Base-by-base conservation (phyloP, 2,797 vertebrate genomes). In the Emydoidea blandingii region DNA sequence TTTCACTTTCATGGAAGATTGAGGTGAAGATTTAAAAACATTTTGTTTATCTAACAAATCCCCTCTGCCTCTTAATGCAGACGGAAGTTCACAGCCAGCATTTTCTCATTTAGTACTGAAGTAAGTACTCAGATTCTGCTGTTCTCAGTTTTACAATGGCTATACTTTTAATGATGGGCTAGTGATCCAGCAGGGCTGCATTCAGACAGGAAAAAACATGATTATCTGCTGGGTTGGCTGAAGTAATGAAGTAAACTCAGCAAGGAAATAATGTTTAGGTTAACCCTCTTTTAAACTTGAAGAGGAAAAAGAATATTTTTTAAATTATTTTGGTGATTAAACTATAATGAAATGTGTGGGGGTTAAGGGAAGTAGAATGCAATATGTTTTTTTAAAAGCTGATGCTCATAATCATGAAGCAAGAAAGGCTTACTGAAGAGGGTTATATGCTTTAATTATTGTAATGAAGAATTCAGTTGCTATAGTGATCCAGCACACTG, bases 1-100 rank as follows among this genome's bases (percentile, higher is more conserved):
- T 95, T 78, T 21, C 74, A 62, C 80, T 96, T 91, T 89, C 25
- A 49, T 29, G 2, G 37, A 94, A 92, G 68, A 56, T 34, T 79
- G 85, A 87, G 59, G 25, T 88, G 18, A 31, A 92, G 53, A 7
- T 88, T 31, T 62, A 87, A 79, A 81, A 65, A 62, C 34, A 82
- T 88, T 88, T 53, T 53, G 6, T 92, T 87, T 85, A 10, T 68
- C 12, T 27, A 37, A 4, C 56, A n/a, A 19, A 80, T 29, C 7
- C 72, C 18, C 78, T 27, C 5, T 72, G 12, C 83, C 79, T 92
- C 84, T 85, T 82, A 86, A 27, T 1, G 12, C 34, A 82, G 50
- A 12, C 37, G 16, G 41, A 81, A 65, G 8, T 85, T 92, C 29
- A 23, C 10, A 83, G 52, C 8, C 31, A 81, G 44, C 6, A 8